phyloP scores from a whole-genome alignment of 2,797 vertebrate genomes.

The Xenops minutus region DNA sequence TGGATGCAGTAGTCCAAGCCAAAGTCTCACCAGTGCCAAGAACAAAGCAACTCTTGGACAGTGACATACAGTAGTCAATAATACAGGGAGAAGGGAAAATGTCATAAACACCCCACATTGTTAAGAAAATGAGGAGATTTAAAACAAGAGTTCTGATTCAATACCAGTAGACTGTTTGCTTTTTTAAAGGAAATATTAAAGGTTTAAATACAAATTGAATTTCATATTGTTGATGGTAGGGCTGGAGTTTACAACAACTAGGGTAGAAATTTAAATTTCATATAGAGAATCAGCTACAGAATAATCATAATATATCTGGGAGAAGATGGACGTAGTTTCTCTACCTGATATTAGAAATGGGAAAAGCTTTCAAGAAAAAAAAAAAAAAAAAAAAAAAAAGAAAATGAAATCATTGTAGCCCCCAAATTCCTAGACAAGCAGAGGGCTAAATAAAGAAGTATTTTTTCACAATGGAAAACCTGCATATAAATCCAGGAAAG shows the following conservation, averaged over 20 bases:
- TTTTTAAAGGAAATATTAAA: not conserved
- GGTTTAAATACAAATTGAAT: not conserved
- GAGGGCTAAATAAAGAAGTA: not conserved
- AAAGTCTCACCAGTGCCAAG: not conserved
- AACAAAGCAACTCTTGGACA: not conserved
- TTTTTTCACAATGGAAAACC: not conserved
- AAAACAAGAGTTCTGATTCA: not conserved
- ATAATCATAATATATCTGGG: not conserved
- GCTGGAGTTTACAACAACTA: not conserved
- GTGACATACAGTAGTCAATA: not conserved
- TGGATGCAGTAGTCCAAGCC: not conserved
- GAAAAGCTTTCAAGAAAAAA: not conserved
- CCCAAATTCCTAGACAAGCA: not conserved
- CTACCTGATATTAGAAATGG: not conserved
- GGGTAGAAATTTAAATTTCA: not conserved
- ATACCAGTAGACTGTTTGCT: not conserved
- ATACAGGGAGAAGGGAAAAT: not conserved
- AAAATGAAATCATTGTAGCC: not conserved
- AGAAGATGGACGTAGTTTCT: not conserved
- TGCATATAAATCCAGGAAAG: not conserved
- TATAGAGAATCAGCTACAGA: not conserved
- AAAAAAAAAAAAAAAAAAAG: not conserved
- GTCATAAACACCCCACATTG: not conserved
- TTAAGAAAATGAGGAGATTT: not conserved
- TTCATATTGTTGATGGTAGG: not conserved